These are phyloP conservation scores for Notospermus geniculatus DNA, from an alignment of 1,140 invertebrate genomes.

Conservation along the genomic window DNA sequence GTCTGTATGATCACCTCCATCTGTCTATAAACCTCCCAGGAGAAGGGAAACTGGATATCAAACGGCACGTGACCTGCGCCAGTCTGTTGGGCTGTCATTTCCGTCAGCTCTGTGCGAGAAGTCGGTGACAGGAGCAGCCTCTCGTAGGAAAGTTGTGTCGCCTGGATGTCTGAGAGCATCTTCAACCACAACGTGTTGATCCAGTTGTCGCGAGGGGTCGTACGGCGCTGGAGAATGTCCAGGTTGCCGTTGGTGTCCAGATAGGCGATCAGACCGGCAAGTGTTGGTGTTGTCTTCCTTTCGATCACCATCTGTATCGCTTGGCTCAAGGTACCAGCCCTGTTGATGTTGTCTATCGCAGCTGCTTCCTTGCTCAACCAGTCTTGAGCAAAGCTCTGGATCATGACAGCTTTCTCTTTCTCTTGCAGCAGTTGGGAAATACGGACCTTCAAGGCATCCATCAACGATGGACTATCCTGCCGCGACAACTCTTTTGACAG, in stretches of 20 bases:
- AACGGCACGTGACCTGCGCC: slow-evolving; percentile 20
- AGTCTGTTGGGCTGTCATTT: slow-evolving; percentile 25
- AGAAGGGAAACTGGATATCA: slow-evolving; percentile 30
- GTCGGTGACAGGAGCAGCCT: slow-evolving; percentile 22
- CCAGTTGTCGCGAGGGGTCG: slow-evolving; percentile 15
- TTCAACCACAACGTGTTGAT: slow-evolving; percentile 23
- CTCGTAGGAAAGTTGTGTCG: slow-evolving; percentile 20
- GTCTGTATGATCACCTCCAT: slow-evolving; percentile 25
- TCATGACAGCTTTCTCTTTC: slow-evolving; percentile 26
- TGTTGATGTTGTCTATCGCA: slow-evolving; percentile 31
- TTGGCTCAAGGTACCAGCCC: slow-evolving; percentile 29
- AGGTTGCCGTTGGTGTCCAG: slow-evolving; percentile 39
- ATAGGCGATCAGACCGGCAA: slow-evolving; percentile 36
- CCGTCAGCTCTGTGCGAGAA: slow-evolving; percentile 22
- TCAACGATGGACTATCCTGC: background rate
- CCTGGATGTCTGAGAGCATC: slow-evolving; percentile 18
- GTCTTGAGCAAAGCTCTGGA: slow-evolving; percentile 10
- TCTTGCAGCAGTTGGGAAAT: slow-evolving; percentile 28
- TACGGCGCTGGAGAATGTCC: slow-evolving; percentile 25
- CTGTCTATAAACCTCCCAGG: slow-evolving; percentile 32
- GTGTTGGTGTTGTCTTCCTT: slow-evolving; percentile 32
- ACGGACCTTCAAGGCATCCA: slow-evolving; percentile 18
- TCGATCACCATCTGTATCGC: slow-evolving; percentile 18
- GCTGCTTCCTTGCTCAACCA: slow-evolving; percentile 39
- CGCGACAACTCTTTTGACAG: slow-evolving; percentile 23